These are phyloP conservation scores for Cynocephalus volans DNA, from an alignment of 2,113 vertebrate species.

Conservation along the genomic window DNA sequence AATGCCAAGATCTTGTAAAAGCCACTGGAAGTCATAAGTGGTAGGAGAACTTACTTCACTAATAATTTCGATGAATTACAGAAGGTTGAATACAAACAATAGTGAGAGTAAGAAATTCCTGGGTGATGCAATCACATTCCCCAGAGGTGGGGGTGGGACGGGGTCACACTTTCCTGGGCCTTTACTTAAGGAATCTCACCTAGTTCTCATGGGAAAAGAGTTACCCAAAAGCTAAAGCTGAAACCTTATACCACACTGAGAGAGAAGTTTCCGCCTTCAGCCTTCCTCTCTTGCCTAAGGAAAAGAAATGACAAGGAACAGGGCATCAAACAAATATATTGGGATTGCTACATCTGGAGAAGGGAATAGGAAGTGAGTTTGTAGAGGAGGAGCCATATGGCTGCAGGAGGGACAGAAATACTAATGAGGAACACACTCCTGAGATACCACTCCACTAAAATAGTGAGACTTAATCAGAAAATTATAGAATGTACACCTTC, in stretches of 20 bases:
- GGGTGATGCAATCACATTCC: background rate
- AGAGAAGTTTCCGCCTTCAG: background rate
- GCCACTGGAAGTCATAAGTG: background rate
- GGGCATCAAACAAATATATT: background rate
- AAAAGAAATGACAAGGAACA: background rate
- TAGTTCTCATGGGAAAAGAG: background rate
- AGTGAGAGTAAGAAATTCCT: background rate
- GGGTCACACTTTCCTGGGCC: background rate
- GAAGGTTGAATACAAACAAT: background rate
- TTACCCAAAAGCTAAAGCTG: background rate
- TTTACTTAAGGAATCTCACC: background rate
- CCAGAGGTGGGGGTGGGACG: background rate
- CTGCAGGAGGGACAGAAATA: background rate
- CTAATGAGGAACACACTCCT: background rate
- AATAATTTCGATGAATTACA: background rate
- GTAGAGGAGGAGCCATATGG: background rate
- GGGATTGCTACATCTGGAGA: background rate
- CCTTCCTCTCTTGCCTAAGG: background rate
- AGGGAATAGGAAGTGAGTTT: background rate
- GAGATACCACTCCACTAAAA: background rate
- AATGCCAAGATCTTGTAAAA: background rate
- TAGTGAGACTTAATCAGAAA: background rate
- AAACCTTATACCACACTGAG: background rate
- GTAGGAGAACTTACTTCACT: background rate
- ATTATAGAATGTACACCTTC: background rate